Evolutionary conservation across 2,113 vertebrate genomes (phyloP).

Genomic region (Oxyruncus cristatus): DNA sequence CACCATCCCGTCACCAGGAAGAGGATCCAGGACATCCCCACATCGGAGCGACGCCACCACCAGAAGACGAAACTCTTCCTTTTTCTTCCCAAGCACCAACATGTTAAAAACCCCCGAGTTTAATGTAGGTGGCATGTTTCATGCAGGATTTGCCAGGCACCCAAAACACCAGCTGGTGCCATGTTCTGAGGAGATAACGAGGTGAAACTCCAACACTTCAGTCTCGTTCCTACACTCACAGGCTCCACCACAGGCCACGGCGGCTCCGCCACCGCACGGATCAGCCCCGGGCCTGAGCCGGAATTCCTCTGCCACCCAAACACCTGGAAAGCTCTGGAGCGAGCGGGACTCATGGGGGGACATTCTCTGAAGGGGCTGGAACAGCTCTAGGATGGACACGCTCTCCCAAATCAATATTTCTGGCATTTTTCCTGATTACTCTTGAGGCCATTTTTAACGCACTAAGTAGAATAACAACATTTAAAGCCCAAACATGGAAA

Average conservation of each 20-base stretch:
- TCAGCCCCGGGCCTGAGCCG: neutral
- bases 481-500: neutral
- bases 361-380: neutral
- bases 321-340: neutral
- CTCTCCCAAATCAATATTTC: neutral
- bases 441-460: neutral
- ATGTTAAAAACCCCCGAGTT: constrained; percentile 45
- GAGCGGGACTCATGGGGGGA: accelerated
- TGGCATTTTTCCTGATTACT: neutral
- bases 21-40: neutral
- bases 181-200: neutral
- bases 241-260: neutral
- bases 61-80: neutral
- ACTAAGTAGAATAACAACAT: accelerated
- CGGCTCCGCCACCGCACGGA: neutral
- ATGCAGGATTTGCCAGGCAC: constrained; percentile 54
- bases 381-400: neutral
- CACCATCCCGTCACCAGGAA: neutral
- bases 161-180: constrained; percentile 36
- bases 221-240: neutral
- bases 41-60: accelerated
- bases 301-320: neutral
- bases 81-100: neutral
- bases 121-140: constrained; percentile 68
- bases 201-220: constrained; percentile 10